Evolutionary conservation across 2,113 vertebrate genomes (phyloP).

Genomic region (Lepus europaeus): DNA sequence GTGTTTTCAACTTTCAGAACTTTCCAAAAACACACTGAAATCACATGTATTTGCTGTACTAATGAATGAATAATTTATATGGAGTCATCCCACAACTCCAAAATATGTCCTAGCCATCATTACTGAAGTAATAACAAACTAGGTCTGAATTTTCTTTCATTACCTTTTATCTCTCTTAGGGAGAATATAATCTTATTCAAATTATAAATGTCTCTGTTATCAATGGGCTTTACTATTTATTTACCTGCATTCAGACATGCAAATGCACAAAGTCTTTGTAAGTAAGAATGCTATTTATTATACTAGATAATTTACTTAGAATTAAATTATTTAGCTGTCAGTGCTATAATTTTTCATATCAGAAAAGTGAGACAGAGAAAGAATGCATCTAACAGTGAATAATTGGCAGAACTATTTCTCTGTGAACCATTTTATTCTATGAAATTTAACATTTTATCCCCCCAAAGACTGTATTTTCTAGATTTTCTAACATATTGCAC

Average conservation of each 20-base stretch:
- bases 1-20: neutral
- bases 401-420: neutral
- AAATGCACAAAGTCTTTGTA: neutral
- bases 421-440: neutral
- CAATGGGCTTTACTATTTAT: slow-evolving; percentile 90
- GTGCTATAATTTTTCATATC: neutral
- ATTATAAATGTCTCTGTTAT: slow-evolving; percentile 91
- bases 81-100: neutral
- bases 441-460: neutral
- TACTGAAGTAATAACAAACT: slow-evolving; percentile 90
- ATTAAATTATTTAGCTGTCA: neutral
- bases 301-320: neutral
- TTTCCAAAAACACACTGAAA: neutral
- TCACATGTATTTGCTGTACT: neutral
- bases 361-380: neutral
- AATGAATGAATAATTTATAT: neutral
- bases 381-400: neutral
- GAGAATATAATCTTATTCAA: slow-evolving; percentile 92
- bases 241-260: slow-evolving; percentile 86
- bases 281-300: neutral
- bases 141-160: slow-evolving; percentile 90
- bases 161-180: slow-evolving; percentile 90
- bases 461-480: neutral
- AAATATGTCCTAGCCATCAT: neutral
- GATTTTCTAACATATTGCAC: neutral